phyloP scores from a whole-genome alignment of 1,140 invertebrate genomes.

The Drosophila leontia region DNA sequence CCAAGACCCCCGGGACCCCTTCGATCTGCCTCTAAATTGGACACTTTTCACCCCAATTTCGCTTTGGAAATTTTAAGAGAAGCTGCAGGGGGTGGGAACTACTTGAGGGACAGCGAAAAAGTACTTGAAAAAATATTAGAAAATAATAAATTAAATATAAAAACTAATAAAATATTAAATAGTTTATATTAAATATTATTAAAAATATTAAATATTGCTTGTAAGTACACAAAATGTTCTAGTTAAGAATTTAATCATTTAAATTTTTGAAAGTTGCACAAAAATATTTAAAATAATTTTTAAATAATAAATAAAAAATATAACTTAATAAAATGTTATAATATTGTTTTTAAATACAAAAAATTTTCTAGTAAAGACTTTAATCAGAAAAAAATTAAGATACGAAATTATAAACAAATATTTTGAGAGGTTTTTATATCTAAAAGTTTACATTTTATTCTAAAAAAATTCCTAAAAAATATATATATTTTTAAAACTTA shows the following conservation, averaged over 20 bases:
- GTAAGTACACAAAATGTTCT: not conserved
- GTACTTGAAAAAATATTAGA: not conserved
- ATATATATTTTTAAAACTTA: not conserved
- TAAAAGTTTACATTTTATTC: not conserved
- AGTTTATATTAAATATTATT: too few relatives aligned
- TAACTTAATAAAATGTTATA: too few relatives aligned
- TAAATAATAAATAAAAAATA: not conserved
- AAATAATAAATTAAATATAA: too few relatives aligned
- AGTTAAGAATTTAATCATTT: not conserved
- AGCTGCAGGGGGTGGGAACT: not conserved
- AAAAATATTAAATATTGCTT: too few relatives aligned
- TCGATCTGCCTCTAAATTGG: conserved; percentile 22
- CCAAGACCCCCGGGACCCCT: not conserved
- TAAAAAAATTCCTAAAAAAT: not conserved
- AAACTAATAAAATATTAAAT: too few relatives aligned
- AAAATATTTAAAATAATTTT: not conserved
- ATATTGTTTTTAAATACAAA: too few relatives aligned
- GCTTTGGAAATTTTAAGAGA: not conserved
- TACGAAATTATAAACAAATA: too few relatives aligned
- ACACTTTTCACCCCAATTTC: conserved; percentile 14
- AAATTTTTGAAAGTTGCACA: not conserved
- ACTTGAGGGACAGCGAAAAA: not conserved
- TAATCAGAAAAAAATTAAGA: too few relatives aligned
- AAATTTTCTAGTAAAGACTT: too few relatives aligned
- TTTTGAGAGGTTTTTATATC: too few relatives aligned